Percentiles rank a stretch among this genome's conserved stretches.
Evolutionary conservation across 53 echinoderm and acorn worm species (phyloP).

Genomic region (Temnopleurus reevesii): DNA sequence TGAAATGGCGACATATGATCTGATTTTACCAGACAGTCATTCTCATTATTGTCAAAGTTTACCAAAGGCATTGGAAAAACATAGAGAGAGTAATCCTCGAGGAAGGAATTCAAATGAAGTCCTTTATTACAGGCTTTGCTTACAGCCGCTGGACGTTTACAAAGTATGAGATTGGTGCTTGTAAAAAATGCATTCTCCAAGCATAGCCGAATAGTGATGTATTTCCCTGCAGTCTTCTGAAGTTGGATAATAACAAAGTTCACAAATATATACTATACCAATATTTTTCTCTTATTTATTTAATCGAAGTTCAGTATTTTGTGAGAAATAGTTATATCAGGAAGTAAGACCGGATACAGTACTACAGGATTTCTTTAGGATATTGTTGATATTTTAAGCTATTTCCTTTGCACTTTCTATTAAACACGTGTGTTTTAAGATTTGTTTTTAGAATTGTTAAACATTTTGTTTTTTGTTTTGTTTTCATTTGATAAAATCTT

Average conservation of each 20-base stretch:
- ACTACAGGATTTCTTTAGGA: too few species aligned
- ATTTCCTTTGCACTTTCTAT: too few species aligned
- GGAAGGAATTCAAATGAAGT: background rate
- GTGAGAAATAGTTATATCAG: too few species aligned
- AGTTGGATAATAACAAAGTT: background rate
- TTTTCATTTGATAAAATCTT: too few species aligned
- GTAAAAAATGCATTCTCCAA: background rate
- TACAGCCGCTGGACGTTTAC: background rate
- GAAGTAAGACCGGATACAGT: too few species aligned
- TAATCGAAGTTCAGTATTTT: background rate
- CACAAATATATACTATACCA: background rate
- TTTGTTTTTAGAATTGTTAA: background rate
- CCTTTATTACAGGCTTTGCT: background rate
- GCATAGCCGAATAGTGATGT: background rate
- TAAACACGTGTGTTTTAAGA: background rate
- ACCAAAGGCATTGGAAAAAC: background rate
- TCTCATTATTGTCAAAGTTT: background rate
- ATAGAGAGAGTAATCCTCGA: background rate
- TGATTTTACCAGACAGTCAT: background rate
- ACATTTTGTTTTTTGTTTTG: too few species aligned
- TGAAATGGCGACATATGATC: too few species aligned
- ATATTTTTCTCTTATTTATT: background rate
- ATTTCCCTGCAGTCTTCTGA: background rate
- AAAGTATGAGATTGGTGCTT: background rate
- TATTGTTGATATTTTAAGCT: too few species aligned